Percentiles rank a stretch among this genome's conserved stretches.
Evolutionary conservation across 2,113 vertebrate species (phyloP).

Genomic region (Channa maculata): DNA sequence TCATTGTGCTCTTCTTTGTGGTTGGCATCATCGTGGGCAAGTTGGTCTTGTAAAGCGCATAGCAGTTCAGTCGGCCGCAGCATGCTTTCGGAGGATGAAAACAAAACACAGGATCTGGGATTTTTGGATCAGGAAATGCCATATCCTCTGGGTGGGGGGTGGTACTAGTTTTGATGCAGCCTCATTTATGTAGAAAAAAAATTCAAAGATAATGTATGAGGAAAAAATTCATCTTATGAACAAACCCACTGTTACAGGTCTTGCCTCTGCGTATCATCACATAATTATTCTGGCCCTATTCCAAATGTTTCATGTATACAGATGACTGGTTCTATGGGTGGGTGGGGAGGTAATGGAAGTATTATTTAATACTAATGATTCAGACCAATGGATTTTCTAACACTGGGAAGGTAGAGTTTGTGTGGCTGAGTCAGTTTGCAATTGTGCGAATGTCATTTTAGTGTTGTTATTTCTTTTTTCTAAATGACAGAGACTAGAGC

Average conservation of each 20-base stretch:
- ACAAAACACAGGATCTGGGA: conserved; percentile 77
- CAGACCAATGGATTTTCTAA: conserved; percentile 68
- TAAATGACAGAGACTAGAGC: conserved; percentile 58
- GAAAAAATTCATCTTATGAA: conserved; percentile 81
- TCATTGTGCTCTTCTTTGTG: conserved; percentile 95
- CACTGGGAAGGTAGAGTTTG: conserved; percentile 54
- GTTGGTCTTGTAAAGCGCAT: conserved; percentile 91
- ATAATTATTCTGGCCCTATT: conserved; percentile 72
- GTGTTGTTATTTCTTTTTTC: conserved; percentile 65
- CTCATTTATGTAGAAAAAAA: conserved; percentile 86
- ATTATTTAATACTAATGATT: conserved; percentile 54
- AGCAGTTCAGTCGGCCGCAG: conserved; percentile 60
- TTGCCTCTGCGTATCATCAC: conserved; percentile 89
- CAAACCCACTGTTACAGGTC: conserved; percentile 89
- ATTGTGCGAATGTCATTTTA: conserved; percentile 73
- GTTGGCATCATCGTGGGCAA: conserved; percentile 95
- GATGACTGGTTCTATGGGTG: conserved; percentile 36
- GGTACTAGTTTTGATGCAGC: conserved; percentile 87
- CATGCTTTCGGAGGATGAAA: conserved; percentile 83
- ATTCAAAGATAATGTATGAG: conserved; percentile 64
- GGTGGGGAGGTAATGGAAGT: conserved; percentile 41
- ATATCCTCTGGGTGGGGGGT: conserved; percentile 78
- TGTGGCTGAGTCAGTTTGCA: conserved; percentile 68
- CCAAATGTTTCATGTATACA: conserved; percentile 79
- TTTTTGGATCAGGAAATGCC: conserved; percentile 85